Evolutionary conservation across 2,113 vertebrate genomes (phyloP), one percentile per base, ranked within the genome.

Genomic region (Apistogramma diplotaenia): DNA sequence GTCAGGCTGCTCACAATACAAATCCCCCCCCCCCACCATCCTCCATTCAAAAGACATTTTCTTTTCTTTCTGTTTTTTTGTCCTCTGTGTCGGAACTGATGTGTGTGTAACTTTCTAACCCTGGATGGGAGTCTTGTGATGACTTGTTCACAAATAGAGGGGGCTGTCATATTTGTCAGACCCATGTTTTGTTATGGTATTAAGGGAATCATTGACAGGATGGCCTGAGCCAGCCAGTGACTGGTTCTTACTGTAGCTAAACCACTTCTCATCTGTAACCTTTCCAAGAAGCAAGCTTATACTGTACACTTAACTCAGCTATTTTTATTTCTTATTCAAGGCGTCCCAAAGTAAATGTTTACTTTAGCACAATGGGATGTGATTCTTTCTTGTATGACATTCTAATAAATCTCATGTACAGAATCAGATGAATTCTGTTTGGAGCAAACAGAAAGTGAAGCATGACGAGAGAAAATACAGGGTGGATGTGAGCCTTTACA

Each of bases 21-120:
- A 94, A 94, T 92, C 93, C 92, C 92, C 33, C 92, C 33, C 33
- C 90, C 84, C 49, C 55, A 46, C 79, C 74, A 18, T 76, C 87
- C 83, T 79, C 67, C 91, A 94, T 95, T 91, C 77, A 90, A 70
- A 82, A 95, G 94, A 90, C 85, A 74, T 89, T 40, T 40, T 40
- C 33, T 35, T 35, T 35, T 35, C 33, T 35, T 35, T 35, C 33
- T 35, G 33, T 27, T 90, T 90, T 94, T 95, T 94, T 94, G 53
- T 76, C 35, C 49, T 60, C 53, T 53, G 70, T 33, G 21, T 73
- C 33, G 61, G 90, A 84, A 93, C 92, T 96, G 91, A 95, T 94
- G 88, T 94, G 89, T 87, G 83, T 90, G 89, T 90, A 94, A 90
- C 84, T 92, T 94, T 93, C 95, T 93, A 81, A 91, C 87, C 89